phyloP scores from a whole-genome alignment of 2,113 vertebrate species.

The Stomatorhinus ivindoensis region DNA sequence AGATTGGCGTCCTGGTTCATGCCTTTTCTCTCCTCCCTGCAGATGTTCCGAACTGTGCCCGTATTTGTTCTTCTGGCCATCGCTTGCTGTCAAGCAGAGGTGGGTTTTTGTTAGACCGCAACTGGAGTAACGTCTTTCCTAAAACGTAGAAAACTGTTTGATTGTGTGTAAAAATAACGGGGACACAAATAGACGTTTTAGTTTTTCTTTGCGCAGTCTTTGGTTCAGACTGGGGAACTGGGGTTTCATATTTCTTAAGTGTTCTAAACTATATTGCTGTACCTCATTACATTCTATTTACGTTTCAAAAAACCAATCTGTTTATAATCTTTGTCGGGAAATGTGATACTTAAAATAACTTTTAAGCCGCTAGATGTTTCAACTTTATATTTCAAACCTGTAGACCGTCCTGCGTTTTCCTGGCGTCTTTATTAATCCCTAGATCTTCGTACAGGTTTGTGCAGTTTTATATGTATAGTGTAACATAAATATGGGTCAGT shows the following conservation, averaged over 20 bases:
- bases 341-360: not conserved
- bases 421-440: not conserved
- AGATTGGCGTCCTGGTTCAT: not conserved
- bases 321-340: not conserved
- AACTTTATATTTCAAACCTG: not conserved
- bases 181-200: not conserved
- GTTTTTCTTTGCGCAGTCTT: not conserved
- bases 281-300: not conserved
- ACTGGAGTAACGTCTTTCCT: not conserved
- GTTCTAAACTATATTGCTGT: not conserved
- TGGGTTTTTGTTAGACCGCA: constrained; percentile 1
- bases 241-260: not conserved
- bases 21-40: not conserved
- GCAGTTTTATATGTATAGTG: not conserved
- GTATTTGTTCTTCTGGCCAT: constrained; percentile 16
- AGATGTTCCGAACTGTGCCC: constrained; percentile 22
- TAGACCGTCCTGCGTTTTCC: not conserved
- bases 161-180: not conserved
- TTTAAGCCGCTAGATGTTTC: not conserved
- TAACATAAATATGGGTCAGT: not conserved
- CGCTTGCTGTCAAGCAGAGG: constrained; percentile 21
- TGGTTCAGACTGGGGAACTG: not conserved
- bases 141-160: too few relatives aligned
- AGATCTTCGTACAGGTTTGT: not conserved
- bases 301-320: not conserved